Percentiles rank a stretch among this genome's conserved stretches.
Conservation (phyloP, 2,888 invertebrate genomes). For the Meteorus colon region DNA sequence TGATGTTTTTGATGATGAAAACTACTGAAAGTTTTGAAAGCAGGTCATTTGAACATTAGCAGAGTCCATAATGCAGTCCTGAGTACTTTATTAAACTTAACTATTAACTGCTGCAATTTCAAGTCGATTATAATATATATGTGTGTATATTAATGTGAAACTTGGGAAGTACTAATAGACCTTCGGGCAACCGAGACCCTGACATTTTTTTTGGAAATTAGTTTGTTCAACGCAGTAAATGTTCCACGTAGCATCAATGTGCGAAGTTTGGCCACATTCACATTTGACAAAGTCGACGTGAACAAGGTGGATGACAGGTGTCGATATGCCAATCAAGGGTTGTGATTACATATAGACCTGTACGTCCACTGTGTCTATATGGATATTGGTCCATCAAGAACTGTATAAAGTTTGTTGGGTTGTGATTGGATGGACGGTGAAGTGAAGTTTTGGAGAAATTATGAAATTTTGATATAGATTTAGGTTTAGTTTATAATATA, state of each 20-base stretch:
- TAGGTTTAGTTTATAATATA: background rate
- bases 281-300: slow-evolving; percentile 57
- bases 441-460: background rate
- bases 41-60: slow-evolving; percentile 3
- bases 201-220: slow-evolving; percentile 30
- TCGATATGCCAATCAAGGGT: slow-evolving; percentile 65
- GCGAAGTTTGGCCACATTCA: slow-evolving; percentile 48
- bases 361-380: slow-evolving; percentile 22
- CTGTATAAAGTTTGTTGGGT: slow-evolving; percentile 46
- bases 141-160: slow-evolving; percentile 5
- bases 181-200: background rate
- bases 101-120: background rate
- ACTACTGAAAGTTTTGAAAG: slow-evolving; percentile 4
- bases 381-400: slow-evolving; percentile 49
- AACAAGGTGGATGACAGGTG: slow-evolving; percentile 55
- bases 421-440: background rate
- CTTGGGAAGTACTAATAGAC: background rate
- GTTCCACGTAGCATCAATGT: slow-evolving; percentile 42
- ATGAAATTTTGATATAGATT: background rate
- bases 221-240: slow-evolving; percentile 43
- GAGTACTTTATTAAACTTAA: background rate
- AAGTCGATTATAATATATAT: slow-evolving; percentile 8
- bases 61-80: background rate
- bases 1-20: background rate
- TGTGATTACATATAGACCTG: slow-evolving; percentile 56